Evolutionary conservation across 2,888 invertebrate genomes (phyloP).

Genomic region (Chrysotoxum bicinctum): DNA sequence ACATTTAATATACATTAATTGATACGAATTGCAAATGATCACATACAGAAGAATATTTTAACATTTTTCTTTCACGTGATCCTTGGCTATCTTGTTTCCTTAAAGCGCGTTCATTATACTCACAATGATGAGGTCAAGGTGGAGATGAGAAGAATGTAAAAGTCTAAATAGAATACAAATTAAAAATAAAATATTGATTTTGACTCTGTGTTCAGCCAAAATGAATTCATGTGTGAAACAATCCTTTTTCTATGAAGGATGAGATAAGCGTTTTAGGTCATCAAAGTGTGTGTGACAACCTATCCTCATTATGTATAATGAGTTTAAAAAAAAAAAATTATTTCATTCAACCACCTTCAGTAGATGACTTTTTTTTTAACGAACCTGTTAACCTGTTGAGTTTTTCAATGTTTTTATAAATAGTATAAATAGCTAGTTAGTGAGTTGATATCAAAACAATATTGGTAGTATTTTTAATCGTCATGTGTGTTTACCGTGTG

Average conservation of each 20-base stretch:
- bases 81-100: neutral
- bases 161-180: conserved; percentile 47
- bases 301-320: neutral
- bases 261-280: conserved; percentile 60
- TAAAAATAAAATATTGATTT: conserved; percentile 71
- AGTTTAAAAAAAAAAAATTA: neutral
- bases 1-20: conserved; percentile 27
- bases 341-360: neutral
- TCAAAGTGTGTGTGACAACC: conserved; percentile 45
- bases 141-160: neutral
- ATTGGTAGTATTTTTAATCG: neutral
- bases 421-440: neutral
- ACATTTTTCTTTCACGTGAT: neutral
- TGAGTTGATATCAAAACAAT: neutral
- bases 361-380: conserved; percentile 4
- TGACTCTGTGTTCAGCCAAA: conserved; percentile 58
- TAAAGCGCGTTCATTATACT: neutral
- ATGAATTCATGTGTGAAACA: conserved; percentile 60
- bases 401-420: neutral
- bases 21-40: conserved; percentile 29
- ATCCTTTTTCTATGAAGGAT: conserved; percentile 25
- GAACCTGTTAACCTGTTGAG: neutral
- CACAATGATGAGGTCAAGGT: conserved; percentile 34
- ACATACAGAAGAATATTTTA: neutral
- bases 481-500: neutral